Base-by-base conservation (phyloP, 1,140 invertebrate species). In the Papilio dardanus region DNA sequence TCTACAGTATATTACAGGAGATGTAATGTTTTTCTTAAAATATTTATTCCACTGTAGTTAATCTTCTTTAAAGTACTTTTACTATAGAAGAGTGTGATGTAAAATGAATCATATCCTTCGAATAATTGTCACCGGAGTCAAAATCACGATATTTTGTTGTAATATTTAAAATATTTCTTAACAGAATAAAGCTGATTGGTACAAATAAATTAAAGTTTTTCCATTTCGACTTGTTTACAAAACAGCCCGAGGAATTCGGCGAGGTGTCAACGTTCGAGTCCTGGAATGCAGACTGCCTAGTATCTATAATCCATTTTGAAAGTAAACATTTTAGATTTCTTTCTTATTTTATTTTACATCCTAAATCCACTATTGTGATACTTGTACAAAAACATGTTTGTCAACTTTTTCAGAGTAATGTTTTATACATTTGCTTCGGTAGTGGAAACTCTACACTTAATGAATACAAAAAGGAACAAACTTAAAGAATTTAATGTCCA, bases 191-290 rank as follows among this genome's bases (percentile, higher is more conserved):
- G 0, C 7, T 21, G 8, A 62, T 10, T 21, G 16, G 42, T 50
- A 5, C 16, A 50, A 50, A 50, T 50, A n/a, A 2, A 3, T 0
- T 33, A 77, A 76, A 82, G 80, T 83, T 86, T 87, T 84, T 85
- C 77, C 83, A 42, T 69, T 33, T 71, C 73, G 76, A 86, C 83
- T 83, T 81, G 85, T 86, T 87, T 76, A 74, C 69, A 85, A 85
- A 86, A 85, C 81, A 80, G 68, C 74, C 31, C 69, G 30, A 69
- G 77, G 85, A 84, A 85, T 88, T 85, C 77, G 77, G 77, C 71
- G 76, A 79, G 79, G 77, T 81, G 76, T 77, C 65, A 71, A 50
- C 24, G 8, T 3, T 14, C 16, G 40, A 30, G 62, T 30, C 30
- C 62, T 3, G 62, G 62, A 66, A 66, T 66, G 62, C 62, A 66